A percentile compares a stretch with the other conserved stretches of the same genome.
Evolutionary conservation across 2,113 vertebrate species (phyloP).

Genomic region (Aramus guarauna): DNA sequence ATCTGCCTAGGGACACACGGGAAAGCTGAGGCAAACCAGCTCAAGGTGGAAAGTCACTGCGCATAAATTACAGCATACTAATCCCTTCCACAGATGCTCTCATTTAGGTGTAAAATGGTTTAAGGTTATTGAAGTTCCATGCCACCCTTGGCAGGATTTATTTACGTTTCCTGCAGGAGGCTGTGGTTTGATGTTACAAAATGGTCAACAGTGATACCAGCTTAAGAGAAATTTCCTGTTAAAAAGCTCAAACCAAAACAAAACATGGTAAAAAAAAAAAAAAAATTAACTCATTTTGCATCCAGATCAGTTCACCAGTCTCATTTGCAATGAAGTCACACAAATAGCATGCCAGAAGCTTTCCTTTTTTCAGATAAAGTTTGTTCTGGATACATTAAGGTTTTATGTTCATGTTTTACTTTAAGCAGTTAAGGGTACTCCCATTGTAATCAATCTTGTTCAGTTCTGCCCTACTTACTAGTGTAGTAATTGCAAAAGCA

Average conservation of each 20-base stretch:
- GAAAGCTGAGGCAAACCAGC: background rate
- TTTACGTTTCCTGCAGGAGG: slow-evolving; percentile 45
- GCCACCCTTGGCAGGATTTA: slow-evolving; percentile 17
- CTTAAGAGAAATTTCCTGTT: background rate
- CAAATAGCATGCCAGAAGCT: background rate
- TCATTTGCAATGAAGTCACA: background rate
- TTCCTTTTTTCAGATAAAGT: background rate
- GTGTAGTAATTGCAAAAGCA: background rate
- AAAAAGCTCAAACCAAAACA: background rate
- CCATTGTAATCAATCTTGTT: background rate
- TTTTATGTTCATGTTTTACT: background rate
- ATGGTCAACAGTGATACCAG: background rate
- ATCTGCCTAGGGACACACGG: background rate
- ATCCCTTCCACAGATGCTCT: slow-evolving; percentile 51
- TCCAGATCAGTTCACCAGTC: background rate
- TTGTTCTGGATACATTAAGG: background rate
- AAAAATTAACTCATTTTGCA: background rate
- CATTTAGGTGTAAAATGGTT: slow-evolving; percentile 31
- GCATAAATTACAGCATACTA: slow-evolving; percentile 25
- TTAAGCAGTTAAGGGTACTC: background rate
- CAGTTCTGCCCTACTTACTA: background rate
- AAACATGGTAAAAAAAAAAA: background rate
- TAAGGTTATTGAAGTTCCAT: slow-evolving; percentile 24
- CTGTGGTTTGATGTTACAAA: slow-evolving; percentile 17
- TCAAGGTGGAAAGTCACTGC: background rate